Evolutionary conservation across 2,797 vertebrate genomes (phyloP), one percentile per base, ranked within the genome.

Genomic region (Oreochromis mossambicus): DNA sequence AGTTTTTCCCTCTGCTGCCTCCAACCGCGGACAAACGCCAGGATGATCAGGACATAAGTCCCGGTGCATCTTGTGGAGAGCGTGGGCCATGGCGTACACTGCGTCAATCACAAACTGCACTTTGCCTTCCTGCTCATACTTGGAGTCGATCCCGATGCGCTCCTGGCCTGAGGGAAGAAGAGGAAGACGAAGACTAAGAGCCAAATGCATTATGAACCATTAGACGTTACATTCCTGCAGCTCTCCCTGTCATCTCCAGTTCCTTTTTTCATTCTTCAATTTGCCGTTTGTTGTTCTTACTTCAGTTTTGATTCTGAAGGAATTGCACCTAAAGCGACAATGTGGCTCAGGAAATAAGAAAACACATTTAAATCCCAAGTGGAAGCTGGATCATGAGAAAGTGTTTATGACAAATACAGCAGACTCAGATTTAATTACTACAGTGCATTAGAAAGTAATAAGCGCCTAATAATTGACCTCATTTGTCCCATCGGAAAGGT

Each of bases 101-200:
- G 98, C 98, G 0, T 99, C 99, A 21, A 99, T 98, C 91, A 99
- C 99, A n/a, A 99, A 99, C 96, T 99, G 99, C 80, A 99, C 99
- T 95, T 99, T 98, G 36, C 98, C 98, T 83, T 99, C 99, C 94
- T 99, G 98, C 93, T 99, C 98, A 17, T 99, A 99, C 87, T 94
- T 97, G 12, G 98, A 99, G 93, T 99, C 97, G 19, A 96, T 97
- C 75, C 98, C 98, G 54, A 99, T 99, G 81, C 98, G 96, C 93
- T 99, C 98, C 95, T 98, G 97, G 73, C 98, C 98, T 99, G 96
- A 90, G 93, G 66, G 77, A 63, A 66, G 77, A 83, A 36, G 70
- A 38, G 2, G 4, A 80, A 82, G 55, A 83, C 51, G 83, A 75
- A 48, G 21, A 83, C 29, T 85, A 82, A 76, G 24, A 83, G 84